Conservation (phyloP, 2,888 invertebrate genomes). For the Caenorhabditis wallacei region DNA sequence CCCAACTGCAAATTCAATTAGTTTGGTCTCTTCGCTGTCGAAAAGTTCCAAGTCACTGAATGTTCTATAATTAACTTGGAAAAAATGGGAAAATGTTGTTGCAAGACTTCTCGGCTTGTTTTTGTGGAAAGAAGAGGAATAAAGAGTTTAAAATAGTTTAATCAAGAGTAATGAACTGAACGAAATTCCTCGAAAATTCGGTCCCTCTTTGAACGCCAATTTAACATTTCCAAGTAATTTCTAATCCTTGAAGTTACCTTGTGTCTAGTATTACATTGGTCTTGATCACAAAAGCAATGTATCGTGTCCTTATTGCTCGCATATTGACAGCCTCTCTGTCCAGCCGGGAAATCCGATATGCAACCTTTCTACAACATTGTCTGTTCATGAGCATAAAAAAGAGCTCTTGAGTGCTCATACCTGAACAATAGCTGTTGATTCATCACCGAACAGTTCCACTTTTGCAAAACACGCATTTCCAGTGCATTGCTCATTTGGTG, state of each 20-base stretch:
- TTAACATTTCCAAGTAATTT: too few species aligned
- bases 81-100: constrained; percentile 22
- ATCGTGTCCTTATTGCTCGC: constrained; percentile 81
- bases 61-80: constrained; percentile 42
- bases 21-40: constrained; percentile 26
- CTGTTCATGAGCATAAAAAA: constrained; percentile 46
- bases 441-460: constrained; percentile 77
- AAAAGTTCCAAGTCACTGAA: constrained; percentile 43
- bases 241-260: constrained; percentile 62
- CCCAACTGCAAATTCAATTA: constrained; percentile 74
- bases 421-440: constrained; percentile 81
- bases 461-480: constrained; percentile 76
- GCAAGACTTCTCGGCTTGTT: background rate
- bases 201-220: too few species aligned
- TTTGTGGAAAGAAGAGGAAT: background rate
- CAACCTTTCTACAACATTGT: constrained; percentile 81
- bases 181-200: too few species aligned
- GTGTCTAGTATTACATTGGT: constrained; percentile 78
- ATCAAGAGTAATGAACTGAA: too few species aligned
- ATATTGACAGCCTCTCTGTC: constrained; percentile 80
- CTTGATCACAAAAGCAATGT: constrained; percentile 81
- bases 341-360: constrained; percentile 77
- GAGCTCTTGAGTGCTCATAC: constrained; percentile 64
- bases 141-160: background rate
- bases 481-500: constrained; percentile 70